Conservation (phyloP, 2,797 vertebrate genomes). For the Tympanoctomys barrerae region DNA sequence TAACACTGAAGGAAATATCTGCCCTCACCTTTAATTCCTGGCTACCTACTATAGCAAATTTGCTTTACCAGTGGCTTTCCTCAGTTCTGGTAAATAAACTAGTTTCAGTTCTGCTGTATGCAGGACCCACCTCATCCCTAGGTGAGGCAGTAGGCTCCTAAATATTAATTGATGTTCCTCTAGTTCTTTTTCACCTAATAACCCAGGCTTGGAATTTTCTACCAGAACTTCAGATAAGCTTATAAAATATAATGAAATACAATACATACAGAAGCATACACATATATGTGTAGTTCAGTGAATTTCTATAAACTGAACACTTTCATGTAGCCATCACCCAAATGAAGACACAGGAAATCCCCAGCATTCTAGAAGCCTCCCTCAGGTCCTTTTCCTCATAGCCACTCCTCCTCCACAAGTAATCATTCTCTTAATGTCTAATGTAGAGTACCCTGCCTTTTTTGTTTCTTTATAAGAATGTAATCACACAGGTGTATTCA, state of each 20-base stretch:
- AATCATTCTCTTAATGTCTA: conserved; percentile 30
- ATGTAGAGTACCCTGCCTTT: neutral
- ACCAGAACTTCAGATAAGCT: neutral
- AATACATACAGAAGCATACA: neutral
- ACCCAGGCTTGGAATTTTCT: neutral
- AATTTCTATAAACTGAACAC: neutral
- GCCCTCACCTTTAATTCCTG: neutral
- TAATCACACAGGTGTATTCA: neutral
- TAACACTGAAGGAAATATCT: conserved; percentile 1
- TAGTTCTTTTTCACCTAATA: neutral
- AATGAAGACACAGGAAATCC: conserved; percentile 21
- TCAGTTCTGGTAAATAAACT: neutral
- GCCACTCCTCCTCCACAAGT: neutral
- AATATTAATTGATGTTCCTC: neutral
- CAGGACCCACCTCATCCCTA: neutral
- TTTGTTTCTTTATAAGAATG: conserved; percentile 19
- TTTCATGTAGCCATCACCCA: neutral
- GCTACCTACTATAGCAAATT: neutral
- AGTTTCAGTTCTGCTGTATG: neutral
- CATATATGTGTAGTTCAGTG: neutral
- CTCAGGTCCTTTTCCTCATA: neutral
- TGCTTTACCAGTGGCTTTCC: conserved; percentile 29
- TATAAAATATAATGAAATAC: neutral
- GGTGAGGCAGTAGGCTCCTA: neutral
- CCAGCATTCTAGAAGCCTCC: neutral